These are phyloP conservation scores for Cherax quadricarinatus DNA, from an alignment of 1,140 invertebrate species.

Conservation along the genomic window DNA sequence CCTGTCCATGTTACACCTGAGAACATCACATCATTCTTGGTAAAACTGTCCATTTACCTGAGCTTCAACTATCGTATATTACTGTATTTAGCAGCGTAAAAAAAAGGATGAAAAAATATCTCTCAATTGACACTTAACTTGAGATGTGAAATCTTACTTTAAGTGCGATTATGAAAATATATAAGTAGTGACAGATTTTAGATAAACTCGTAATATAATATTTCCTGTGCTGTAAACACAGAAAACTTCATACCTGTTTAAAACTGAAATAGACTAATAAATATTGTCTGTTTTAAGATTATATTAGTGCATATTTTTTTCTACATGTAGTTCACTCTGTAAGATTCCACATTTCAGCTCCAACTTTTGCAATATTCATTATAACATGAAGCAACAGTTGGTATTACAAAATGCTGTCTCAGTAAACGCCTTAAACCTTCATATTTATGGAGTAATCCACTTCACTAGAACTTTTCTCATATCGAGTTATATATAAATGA, in stretches of 20 bases:
- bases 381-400: conserved; percentile 2
- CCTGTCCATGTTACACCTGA: not conserved
- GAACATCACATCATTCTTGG: conserved; percentile 23
- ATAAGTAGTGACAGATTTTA: too few species aligned
- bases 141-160: conserved; percentile 2
- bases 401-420: not conserved
- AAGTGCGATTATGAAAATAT: not conserved
- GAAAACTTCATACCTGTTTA: too few species aligned
- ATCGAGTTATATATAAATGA: not conserved
- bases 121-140: not conserved
- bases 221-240: too few species aligned
- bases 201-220: too few species aligned
- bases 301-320: not conserved
- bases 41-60: conserved; percentile 14
- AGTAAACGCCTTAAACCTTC: not conserved
- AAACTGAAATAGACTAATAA: too few species aligned
- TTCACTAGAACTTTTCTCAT: not conserved
- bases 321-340: not conserved
- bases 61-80: not conserved
- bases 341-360: conserved; percentile 1
- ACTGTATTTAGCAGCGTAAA: not conserved
- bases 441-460: not conserved
- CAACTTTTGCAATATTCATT: not conserved
- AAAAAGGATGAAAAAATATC: not conserved
- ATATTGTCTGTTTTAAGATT: too few species aligned